These are phyloP conservation scores for Crematogaster levior DNA, from an alignment of 2,888 invertebrate genomes.

Conservation along the genomic window DNA sequence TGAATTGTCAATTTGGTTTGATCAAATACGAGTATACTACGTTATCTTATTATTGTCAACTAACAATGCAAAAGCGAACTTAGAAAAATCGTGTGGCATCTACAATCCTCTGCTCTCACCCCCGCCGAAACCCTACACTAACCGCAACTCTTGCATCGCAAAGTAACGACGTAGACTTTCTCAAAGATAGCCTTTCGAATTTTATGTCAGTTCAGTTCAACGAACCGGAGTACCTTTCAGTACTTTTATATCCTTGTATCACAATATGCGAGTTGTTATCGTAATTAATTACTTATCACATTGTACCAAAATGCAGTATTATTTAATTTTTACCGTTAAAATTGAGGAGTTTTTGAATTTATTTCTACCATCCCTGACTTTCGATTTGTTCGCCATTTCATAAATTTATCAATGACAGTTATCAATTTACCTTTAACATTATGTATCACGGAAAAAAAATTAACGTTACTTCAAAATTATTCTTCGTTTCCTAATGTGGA, in stretches of 20 bases:
- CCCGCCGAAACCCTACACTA: slow-evolving; percentile 76
- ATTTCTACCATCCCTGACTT: not conserved
- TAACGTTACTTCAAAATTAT: not conserved
- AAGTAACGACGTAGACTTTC: slow-evolving; percentile 37
- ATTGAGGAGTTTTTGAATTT: not conserved
- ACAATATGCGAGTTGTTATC: too few relatives aligned
- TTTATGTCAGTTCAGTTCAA: not conserved
- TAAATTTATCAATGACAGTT: not conserved
- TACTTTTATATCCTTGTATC: not conserved
- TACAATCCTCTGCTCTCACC: slow-evolving; percentile 78
- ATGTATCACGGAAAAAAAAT: too few relatives aligned
- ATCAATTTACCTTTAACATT: too few relatives aligned
- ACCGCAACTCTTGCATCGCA: slow-evolving; percentile 76
- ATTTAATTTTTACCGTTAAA: slow-evolving; percentile 11
- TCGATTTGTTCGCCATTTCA: not conserved
- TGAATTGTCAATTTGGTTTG: not conserved
- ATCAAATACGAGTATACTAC: not conserved
- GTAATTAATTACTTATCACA: not conserved
- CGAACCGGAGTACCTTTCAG: not conserved
- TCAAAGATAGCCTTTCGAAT: slow-evolving; percentile 22
- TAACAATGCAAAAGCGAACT: slow-evolving; percentile 35
- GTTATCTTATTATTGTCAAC: not conserved
- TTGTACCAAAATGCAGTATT: not conserved
- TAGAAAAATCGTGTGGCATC: slow-evolving; percentile 54
- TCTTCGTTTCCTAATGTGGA: not conserved